Evolutionary conservation across 2,797 vertebrate genomes (phyloP), one percentile per base, ranked within the genome.

Genomic region (Rhinella marina): DNA sequence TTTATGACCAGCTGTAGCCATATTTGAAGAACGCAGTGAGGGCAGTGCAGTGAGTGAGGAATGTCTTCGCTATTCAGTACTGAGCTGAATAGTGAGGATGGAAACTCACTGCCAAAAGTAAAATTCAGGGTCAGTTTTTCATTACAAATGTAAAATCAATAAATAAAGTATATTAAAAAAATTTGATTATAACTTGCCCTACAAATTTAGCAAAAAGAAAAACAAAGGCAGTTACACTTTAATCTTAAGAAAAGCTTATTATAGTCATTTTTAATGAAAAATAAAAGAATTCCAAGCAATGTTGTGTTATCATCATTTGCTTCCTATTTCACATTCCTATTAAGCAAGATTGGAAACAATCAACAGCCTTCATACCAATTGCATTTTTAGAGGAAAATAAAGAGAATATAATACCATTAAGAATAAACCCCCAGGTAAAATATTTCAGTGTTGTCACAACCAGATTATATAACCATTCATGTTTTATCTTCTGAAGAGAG

Each of bases 401-500:
- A 86, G 57, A 62, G 48, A 86, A 82, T 68, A 83, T 68, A 75
- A 54, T 80, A 78, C 57, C 78, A 86, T 86, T 86, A 86, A 88
- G 70, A 76, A 82, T 82, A 70, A 57, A 32, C 84, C 84, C 72
- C 52, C 25, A 77, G 88, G 84, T 82, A 70, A 82, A 85, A 73
- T 54, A 87, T 50, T 70, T 29, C 84, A 57, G 32, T 78, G 84
- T 82, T 89, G 83, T 86, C 88, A 89, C 78, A 86, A 64, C 76
- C 57, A 85, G 82, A 85, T 88, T 83, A 85, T 82, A 89, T 78
- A 89, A 72, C 79, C 79, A 89, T 86, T 89, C 72, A 86, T 59
- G 86, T 89, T 86, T 89, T 86, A 82, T 86, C 84, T 86, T 82
- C 76, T 80, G 61, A 81, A 84, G 84, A 62, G 66, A 78, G 54